Conservation (phyloP, 2,888 invertebrate species). For the Gasteruption jaculator region DNA sequence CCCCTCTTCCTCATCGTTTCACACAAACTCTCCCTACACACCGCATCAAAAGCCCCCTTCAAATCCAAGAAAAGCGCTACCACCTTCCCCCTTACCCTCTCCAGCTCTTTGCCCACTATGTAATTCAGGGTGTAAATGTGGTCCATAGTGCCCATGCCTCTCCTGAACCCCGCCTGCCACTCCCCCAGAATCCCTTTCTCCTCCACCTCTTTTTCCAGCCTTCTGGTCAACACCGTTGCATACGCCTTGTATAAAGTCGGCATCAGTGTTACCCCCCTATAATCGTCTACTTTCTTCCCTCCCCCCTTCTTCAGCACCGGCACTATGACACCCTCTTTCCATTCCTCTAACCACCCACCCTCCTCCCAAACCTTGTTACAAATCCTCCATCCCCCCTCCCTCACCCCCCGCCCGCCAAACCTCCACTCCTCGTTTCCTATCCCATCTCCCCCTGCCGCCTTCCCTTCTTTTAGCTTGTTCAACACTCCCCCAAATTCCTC, state of each 20-base stretch:
- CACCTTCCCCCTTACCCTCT: conserved; percentile 1
- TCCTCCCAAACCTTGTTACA: neutral
- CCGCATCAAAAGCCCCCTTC: conserved; percentile 12
- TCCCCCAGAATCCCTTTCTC: conserved; percentile 7
- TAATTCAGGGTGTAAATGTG: conserved; percentile 5
- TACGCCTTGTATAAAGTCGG: conserved; percentile 9
- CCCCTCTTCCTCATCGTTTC: conserved; percentile 7
- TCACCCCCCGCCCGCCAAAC: too few relatives aligned
- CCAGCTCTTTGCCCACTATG: neutral
- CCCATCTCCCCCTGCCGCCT: too few relatives aligned
- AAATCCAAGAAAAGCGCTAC: conserved; percentile 6
- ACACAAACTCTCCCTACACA: conserved; percentile 5
- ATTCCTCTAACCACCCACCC: neutral
- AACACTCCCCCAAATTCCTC: too few relatives aligned
- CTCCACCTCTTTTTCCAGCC: conserved; percentile 9
- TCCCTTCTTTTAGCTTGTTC: too few relatives aligned
- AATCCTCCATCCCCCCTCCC: too few relatives aligned
- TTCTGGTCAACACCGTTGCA: conserved; percentile 1
- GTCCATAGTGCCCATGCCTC: conserved; percentile 7
- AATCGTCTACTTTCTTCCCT: conserved; percentile 7
- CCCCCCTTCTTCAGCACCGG: neutral
- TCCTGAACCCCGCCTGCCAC: conserved; percentile 11
- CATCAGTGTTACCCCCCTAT: neutral
- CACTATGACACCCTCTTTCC: neutral
- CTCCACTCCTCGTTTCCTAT: too few relatives aligned